Base-by-base conservation (phyloP, 2,888 invertebrate species). In the Hemicrepidius hirtus region DNA sequence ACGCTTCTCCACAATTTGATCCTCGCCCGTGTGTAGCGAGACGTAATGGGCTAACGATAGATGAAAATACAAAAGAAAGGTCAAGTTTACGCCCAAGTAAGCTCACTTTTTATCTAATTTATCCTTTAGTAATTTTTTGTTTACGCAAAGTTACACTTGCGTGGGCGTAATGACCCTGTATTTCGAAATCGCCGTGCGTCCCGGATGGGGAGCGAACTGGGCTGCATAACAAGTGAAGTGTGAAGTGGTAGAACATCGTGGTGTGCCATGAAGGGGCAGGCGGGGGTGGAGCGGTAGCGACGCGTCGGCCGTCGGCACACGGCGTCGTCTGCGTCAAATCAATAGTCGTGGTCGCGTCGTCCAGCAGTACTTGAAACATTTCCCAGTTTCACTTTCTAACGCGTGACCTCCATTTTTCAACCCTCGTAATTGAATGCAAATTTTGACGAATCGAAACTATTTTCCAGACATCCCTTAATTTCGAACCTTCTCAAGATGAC, bases 251-350 rank as follows among this genome's bases (percentile, higher is more conserved):
- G 66, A 65, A 65, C 70, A 68, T 68, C 71, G 74, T 59, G 72
- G 71, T 67, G 68, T 71, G 65, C 60, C 70, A 28, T 50, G 75
- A 59, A 59, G 64, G 74, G 75, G 76, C 24, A 5, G 73, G 20
- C 40, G 65, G 73, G 77, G 76, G 71, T 67, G 76, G 75, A 71
- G 74, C 62, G 75, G 75, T 41, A 73, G 75, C 73, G 76, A 75
- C 77, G 76, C 71, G 73, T 76, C 76, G 75, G 69, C 65, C 75
- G 78, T 71, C 73, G 68, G 75, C 73, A 73, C 69, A 70, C 70
- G 71, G 75, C 75, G 77, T 74, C 77, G 75, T 76, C 75, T 75
- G 77, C 79, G 73, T 64, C 76, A 74, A 70, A 76, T 77, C 75
- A 72, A 75, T 77, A 77, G 72, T 71, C 68, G 64, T 46, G 71